Evolutionary conservation across 2,888 invertebrate genomes (phyloP).

Genomic region (Ectropis crepuscularia): DNA sequence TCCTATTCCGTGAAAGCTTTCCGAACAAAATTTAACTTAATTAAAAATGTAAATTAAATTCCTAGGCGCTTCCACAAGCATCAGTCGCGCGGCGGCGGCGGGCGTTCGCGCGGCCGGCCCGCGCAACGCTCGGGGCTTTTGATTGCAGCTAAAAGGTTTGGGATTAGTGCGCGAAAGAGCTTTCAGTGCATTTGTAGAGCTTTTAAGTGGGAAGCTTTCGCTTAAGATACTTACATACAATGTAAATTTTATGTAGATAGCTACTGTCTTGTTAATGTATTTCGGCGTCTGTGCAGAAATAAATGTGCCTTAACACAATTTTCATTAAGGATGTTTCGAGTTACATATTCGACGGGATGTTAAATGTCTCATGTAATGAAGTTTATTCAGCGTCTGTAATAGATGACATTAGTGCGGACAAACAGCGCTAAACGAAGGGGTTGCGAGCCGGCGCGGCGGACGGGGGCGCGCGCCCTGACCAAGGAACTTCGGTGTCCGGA

Average conservation of each 20-base stretch:
- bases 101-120: slow-evolving; percentile 43
- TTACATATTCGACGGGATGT: slow-evolving; percentile 33
- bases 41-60: slow-evolving; percentile 86
- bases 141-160: slow-evolving; percentile 86
- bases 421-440: slow-evolving; percentile 63
- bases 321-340: slow-evolving; percentile 30
- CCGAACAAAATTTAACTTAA: slow-evolving; percentile 85
- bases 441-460: slow-evolving; percentile 55
- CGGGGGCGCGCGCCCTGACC: slow-evolving; percentile 67
- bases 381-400: slow-evolving; percentile 49
- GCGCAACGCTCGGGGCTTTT: slow-evolving; percentile 79
- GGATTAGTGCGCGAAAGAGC: slow-evolving; percentile 85
- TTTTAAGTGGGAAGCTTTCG: slow-evolving; percentile 85
- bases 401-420: slow-evolving; percentile 50
- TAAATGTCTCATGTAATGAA: slow-evolving; percentile 29
- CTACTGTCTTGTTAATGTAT: slow-evolving; percentile 47
- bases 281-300: slow-evolving; percentile 27
- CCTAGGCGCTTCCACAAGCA: slow-evolving; percentile 84
- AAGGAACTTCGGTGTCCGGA: slow-evolving; percentile 84
- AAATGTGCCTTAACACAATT: slow-evolving; percentile 23
- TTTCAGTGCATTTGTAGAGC: slow-evolving; percentile 86
- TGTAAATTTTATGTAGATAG: slow-evolving; percentile 80
- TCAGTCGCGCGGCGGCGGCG: slow-evolving; percentile 66
- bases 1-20: slow-evolving; percentile 84
- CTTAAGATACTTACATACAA: slow-evolving; percentile 84